phyloP scores from a whole-genome alignment of 2,113 vertebrate species.

The Ptilonorhynchus violaceus region DNA sequence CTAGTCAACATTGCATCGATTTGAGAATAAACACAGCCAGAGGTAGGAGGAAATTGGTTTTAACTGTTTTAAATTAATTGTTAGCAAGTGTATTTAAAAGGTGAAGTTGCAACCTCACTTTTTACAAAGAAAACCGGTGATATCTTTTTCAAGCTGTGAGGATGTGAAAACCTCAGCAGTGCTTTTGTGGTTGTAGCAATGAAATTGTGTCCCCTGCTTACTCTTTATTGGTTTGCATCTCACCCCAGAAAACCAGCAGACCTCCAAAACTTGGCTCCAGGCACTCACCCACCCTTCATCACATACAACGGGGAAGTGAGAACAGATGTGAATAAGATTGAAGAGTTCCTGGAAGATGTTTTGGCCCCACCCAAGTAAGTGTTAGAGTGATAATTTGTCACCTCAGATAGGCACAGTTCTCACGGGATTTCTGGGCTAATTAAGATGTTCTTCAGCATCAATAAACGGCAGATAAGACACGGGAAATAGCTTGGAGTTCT shows the following conservation, averaged over 20 bases:
- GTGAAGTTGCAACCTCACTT: neutral
- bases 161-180: neutral
- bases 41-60: neutral
- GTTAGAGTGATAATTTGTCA: neutral
- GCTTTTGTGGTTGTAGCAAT: neutral
- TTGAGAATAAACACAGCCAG: neutral
- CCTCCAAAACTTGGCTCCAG: constrained; percentile 96
- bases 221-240: neutral
- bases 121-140: neutral
- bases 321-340: constrained; percentile 98
- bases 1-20: neutral
- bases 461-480: neutral
- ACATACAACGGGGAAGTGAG: constrained; percentile 96
- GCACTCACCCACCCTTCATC: constrained; percentile 96
- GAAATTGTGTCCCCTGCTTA: neutral
- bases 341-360: constrained; percentile 97
- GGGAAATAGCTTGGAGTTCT: neutral
- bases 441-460: neutral
- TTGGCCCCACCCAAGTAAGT: constrained; percentile 95
- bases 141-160: neutral
- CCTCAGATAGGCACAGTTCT: neutral
- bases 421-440: neutral
- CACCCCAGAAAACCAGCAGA: constrained; percentile 91
- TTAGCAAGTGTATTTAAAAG: neutral
- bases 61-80: neutral